Evolutionary conservation across 2,113 vertebrate species (phyloP).

Genomic region (Stigmatopora nigra): DNA sequence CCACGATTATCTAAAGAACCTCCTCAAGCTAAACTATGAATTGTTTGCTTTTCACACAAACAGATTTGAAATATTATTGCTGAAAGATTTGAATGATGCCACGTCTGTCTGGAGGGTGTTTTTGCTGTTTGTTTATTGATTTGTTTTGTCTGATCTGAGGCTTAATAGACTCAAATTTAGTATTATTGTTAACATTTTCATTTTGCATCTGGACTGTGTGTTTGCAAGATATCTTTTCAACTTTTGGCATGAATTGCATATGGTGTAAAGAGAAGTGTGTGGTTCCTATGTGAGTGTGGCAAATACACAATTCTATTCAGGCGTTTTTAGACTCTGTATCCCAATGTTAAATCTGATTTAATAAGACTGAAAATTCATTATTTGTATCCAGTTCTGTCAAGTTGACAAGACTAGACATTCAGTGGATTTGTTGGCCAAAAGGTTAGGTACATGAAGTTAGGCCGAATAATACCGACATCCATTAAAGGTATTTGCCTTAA

Average conservation of each 20-base stretch:
- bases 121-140: slow-evolving; percentile 5
- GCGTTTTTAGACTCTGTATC: not conserved
- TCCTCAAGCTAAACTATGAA: slow-evolving; percentile 51
- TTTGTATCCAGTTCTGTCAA: not conserved
- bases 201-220: slow-evolving; percentile 26
- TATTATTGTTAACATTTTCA: slow-evolving; percentile 19
- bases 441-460: not conserved
- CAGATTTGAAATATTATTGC: slow-evolving; percentile 20
- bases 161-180: slow-evolving; percentile 17
- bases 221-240: slow-evolving; percentile 11
- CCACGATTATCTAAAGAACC: slow-evolving; percentile 66
- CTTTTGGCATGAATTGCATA: slow-evolving; percentile 16
- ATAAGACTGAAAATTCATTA: not conserved
- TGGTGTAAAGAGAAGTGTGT: slow-evolving; percentile 17
- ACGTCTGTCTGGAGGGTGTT: slow-evolving; percentile 61
- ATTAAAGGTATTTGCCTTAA: not conserved
- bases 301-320: slow-evolving; percentile 10
- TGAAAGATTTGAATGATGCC: slow-evolving; percentile 42
- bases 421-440: not conserved
- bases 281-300: slow-evolving; percentile 12
- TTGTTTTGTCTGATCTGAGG: not conserved
- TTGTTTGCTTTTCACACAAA: slow-evolving; percentile 48
- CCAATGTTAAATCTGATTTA: not conserved
- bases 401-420: not conserved
- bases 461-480: not conserved